Percentiles rank a stretch among this genome's conserved stretches.
These are phyloP conservation scores for Tenthredo notha DNA, from an alignment of 2,888 invertebrate genomes.

Conservation along the genomic window DNA sequence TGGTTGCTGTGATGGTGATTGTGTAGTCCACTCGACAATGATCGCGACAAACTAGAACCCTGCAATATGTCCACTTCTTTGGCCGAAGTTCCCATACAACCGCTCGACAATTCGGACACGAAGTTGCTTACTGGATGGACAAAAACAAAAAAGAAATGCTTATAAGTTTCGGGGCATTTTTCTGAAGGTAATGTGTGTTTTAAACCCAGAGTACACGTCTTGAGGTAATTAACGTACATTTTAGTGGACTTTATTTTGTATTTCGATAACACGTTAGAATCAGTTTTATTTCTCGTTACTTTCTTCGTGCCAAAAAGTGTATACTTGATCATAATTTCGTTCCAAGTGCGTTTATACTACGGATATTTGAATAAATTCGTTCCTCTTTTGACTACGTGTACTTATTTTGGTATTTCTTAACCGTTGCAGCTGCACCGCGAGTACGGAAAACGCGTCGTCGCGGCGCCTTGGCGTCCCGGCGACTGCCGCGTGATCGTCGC, in stretches of 20 bases:
- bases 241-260: neutral
- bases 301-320: neutral
- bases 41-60: slow-evolving; percentile 59
- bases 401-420: neutral
- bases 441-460: slow-evolving; percentile 27
- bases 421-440: neutral
- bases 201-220: neutral
- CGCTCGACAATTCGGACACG: slow-evolving; percentile 69
- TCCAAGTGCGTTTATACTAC: neutral
- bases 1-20: slow-evolving; percentile 51
- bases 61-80: slow-evolving; percentile 68
- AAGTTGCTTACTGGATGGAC: slow-evolving; percentile 70
- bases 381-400: neutral
- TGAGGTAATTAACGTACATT: neutral
- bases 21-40: slow-evolving; percentile 62
- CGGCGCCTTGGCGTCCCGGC: slow-evolving; percentile 6
- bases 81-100: slow-evolving; percentile 65
- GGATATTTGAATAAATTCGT: neutral
- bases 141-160: neutral
- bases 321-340: neutral
- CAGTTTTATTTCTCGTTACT: neutral
- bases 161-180: neutral
- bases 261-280: neutral
- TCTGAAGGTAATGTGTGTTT: neutral
- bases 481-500: neutral